Evolutionary conservation across 2,888 invertebrate genomes (phyloP), one percentile per base, ranked within the genome.

Genomic region (Allolobophora icterica): DNA sequence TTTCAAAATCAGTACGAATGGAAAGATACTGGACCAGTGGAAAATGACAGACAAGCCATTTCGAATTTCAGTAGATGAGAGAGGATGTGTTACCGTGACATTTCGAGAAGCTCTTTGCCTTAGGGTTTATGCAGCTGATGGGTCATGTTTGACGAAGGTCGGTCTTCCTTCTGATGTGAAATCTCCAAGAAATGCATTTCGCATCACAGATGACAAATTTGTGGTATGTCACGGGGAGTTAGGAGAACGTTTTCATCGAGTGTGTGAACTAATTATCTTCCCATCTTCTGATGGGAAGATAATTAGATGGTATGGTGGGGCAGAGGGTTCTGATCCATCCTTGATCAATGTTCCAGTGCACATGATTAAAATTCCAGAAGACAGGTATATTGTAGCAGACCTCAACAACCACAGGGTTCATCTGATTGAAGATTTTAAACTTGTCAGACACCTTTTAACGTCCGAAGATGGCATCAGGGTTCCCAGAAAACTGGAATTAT

Each of bases 381-480:
- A 87, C 21, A 87, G 38, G 38, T 87, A 87, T 38, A 35, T 87
- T 21, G 87, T 87, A 35, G 87, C 87, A 6, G 87, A 87, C 38
- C 87, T 87, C 87, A 87, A 87, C 87, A 87, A 87, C 17, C 87
- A 35, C 87, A 87, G 87, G 87, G 87, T 87, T 34, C 87, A 87
- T 87, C 35, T 87, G 35, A 87, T 87, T 24, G 87, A 87, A 87
- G 38, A 87, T 38, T 87, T 87, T 35, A 34, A 87, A 38, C 87
- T 87, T 17, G 38, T 87, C 87, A 87, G 0, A 19, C 87, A 35
- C 11, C 34, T 87, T 87, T 38, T 87, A 21, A 87, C 34, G n/a
- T 8, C 34, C 17, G 17, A 34, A 19, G 87, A 87, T 35, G 87
- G 87, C 34, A 38, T 87, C 24, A 87, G 17, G 24, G 19, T 87